Percentiles rank a stretch among this genome's conserved stretches.
Evolutionary conservation across 2,888 invertebrate species (phyloP).

Genomic region (Keiferia lycopersicella): DNA sequence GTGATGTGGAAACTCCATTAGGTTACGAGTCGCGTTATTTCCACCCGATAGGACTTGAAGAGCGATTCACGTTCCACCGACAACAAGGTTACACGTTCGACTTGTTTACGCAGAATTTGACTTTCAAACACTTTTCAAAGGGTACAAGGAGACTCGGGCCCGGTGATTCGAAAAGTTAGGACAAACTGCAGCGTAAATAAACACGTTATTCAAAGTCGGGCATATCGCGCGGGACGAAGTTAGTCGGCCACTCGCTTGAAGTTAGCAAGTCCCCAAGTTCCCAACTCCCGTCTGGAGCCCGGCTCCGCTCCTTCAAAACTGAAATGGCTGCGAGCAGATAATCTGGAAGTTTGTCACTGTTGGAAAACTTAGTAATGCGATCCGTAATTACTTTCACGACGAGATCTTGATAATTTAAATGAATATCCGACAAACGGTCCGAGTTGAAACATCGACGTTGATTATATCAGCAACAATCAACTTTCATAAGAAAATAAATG

Average conservation of each 20-base stretch:
- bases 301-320: slow-evolving; percentile 57
- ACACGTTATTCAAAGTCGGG: slow-evolving; percentile 51
- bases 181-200: slow-evolving; percentile 38
- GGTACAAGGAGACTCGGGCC: neutral
- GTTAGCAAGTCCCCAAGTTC: slow-evolving; percentile 58
- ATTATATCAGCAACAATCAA: neutral
- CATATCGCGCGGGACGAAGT: slow-evolving; percentile 43
- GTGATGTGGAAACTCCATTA: slow-evolving; percentile 35
- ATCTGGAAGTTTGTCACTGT: slow-evolving; percentile 66
- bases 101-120: neutral
- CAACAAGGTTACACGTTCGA: slow-evolving; percentile 12
- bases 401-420: slow-evolving; percentile 43
- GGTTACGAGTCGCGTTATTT: slow-evolving; percentile 30
- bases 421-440: slow-evolving; percentile 23
- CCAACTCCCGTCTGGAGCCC: slow-evolving; percentile 46
- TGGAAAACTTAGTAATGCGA: slow-evolving; percentile 60
- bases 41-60: slow-evolving; percentile 13
- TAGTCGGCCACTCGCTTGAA: slow-evolving; percentile 53
- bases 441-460: neutral
- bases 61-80: neutral
- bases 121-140: slow-evolving; percentile 10
- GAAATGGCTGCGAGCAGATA: slow-evolving; percentile 67
- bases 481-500: neutral
- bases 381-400: slow-evolving; percentile 58
- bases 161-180: slow-evolving; percentile 8